phyloP scores from a whole-genome alignment of 2,888 invertebrate species.

The Athetis lepigone region DNA sequence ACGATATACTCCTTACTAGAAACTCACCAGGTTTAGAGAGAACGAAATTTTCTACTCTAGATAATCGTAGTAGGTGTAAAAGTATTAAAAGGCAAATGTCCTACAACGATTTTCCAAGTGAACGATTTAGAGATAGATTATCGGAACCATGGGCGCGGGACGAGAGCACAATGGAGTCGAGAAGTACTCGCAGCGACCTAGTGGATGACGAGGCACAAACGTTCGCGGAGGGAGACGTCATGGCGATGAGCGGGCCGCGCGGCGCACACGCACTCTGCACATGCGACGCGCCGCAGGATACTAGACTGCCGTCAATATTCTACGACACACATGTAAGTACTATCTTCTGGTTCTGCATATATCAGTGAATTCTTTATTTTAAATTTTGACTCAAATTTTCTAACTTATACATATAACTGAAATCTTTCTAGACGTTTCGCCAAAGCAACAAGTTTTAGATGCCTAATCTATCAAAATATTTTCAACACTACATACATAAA shows the following conservation, averaged over 20 bases:
- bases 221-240: constrained; percentile 82
- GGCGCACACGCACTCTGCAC: constrained; percentile 82
- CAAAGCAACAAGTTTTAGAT: neutral
- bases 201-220: constrained; percentile 81
- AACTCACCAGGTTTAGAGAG: constrained; percentile 78
- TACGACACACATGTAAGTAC: constrained; percentile 86
- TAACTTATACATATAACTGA: neutral
- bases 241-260: constrained; percentile 75
- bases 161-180: constrained; percentile 77
- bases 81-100: constrained; percentile 88
- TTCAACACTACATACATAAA: no score
- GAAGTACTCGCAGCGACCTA: constrained; percentile 80
- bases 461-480: neutral
- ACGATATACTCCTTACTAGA: constrained; percentile 78
- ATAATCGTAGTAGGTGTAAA: constrained; percentile 86
- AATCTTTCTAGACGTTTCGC: neutral
- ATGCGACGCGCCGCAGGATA: constrained; percentile 78
- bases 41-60: constrained; percentile 87
- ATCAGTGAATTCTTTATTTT: neutral
- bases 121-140: constrained; percentile 82
- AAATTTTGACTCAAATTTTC: neutral
- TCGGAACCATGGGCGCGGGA: constrained; percentile 81
- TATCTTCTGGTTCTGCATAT: neutral
- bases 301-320: constrained; percentile 82
- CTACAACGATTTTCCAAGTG: constrained; percentile 88